Percentiles rank a stretch among this genome's conserved stretches.
These are phyloP conservation scores for Pseudochirops cupreus DNA, from an alignment of 2,797 vertebrate genomes.

Conservation along the genomic window DNA sequence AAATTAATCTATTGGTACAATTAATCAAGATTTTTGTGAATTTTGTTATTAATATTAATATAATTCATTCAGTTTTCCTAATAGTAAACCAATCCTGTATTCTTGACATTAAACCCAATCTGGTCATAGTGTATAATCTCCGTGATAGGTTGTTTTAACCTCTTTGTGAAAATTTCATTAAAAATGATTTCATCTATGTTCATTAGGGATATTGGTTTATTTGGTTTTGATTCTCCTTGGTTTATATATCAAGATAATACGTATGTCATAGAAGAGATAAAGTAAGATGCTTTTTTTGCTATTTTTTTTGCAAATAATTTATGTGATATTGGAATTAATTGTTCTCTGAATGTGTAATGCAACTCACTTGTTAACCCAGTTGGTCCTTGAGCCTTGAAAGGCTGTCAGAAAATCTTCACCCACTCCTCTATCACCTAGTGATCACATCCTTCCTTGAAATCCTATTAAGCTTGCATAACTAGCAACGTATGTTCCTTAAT, in stretches of 20 bases:
- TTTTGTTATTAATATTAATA: background rate
- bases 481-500: background rate
- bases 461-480: background rate
- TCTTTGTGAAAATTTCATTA: background rate
- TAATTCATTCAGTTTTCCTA: background rate
- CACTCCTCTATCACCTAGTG: background rate
- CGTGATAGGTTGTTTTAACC: background rate
- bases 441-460: background rate
- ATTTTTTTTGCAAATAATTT: no score
- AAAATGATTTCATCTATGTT: background rate
- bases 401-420: background rate
- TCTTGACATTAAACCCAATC: background rate
- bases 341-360: no score
- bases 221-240: background rate
- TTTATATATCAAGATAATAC: no score
- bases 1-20: background rate
- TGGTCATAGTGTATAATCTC: background rate
- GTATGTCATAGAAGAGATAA: no score
- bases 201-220: background rate
- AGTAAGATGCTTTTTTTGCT: no score
- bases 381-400: background rate
- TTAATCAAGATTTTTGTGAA: background rate
- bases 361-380: background rate
- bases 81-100: background rate
- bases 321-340: no score